Base-by-base conservation (phyloP, 2,888 invertebrate genomes). In the Amphipoea lucens region DNA sequence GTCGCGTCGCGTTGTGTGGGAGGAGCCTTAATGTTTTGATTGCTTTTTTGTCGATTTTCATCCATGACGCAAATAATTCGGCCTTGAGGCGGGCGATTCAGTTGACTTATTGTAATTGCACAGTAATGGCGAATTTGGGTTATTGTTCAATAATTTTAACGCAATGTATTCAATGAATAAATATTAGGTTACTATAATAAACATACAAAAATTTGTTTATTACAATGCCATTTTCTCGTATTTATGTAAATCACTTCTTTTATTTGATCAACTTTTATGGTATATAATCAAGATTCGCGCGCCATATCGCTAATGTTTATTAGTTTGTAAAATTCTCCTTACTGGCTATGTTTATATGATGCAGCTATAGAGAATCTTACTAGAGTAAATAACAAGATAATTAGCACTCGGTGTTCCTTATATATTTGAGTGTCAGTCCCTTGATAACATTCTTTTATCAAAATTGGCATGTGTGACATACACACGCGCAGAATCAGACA, bases 371-470 rank as follows among this genome's bases (percentile, higher is more conserved):
- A 89, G 90, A 92, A 91, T 91, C 92, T 96, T 96, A 96, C 96
- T 87, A 96, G 84, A 96, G 78, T 42, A 94, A 94, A 86, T 76
- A 95, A 90, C 94, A 91, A 96, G 96, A 94, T 95, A 95, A 96
- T 96, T 96, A 96, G 94, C 96, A 96, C 94, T 92, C 91, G 81
- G 86, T 93, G 93, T 92, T 91, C 88, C 90, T 90, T 87, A 90
- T 95, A 93, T 92, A 93, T 93, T 90, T 88, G 91, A 92, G 93
- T 96, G 96, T 96, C 96, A 96, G 96, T 96, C 95, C 95, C 96
- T 96, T 91, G 94, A 86, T 94, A 74, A 96, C 96, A 96, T 67
- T 80, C 0, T 65, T 76, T 57, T 74, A 67, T 51, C 29, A 14
- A 54, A 66, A 65, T 48, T 83, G 79, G 62, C 62, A 62, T 40